These are phyloP conservation scores for Porites evermanni DNA, from an alignment of 92 coral and sea anemone species.

Conservation along the genomic window DNA sequence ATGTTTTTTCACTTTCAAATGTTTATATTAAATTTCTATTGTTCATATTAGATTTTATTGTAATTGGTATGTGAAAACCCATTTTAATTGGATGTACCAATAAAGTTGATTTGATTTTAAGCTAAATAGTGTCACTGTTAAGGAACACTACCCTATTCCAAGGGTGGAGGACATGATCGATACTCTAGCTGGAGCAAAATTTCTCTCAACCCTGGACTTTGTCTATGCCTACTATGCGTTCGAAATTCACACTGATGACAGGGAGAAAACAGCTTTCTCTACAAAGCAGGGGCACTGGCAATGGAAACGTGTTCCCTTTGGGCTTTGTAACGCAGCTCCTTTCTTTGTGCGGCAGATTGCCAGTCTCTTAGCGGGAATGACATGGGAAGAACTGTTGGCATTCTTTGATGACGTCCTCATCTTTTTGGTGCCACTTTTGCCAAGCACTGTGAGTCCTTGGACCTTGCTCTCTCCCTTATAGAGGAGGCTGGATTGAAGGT, in stretches of 20 bases:
- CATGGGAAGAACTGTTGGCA: conserved; percentile 48
- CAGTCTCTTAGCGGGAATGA: conserved; percentile 30
- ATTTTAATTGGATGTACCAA: too few relatives aligned
- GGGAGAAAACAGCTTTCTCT: conserved; percentile 55
- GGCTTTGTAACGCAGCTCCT: conserved; percentile 50
- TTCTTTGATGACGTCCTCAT: conserved; percentile 44
- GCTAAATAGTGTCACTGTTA: conserved; percentile 46
- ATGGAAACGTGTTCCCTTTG: conserved; percentile 42
- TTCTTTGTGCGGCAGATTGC: conserved; percentile 43
- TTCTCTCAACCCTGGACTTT: conserved; percentile 49
- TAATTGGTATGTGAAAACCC: too few relatives aligned
- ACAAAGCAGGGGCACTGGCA: conserved; percentile 61
- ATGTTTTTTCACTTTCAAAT: too few relatives aligned
- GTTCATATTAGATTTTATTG: too few relatives aligned
- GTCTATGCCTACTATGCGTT: conserved; percentile 41
- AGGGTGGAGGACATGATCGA: conserved; percentile 56
- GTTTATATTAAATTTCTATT: too few relatives aligned
- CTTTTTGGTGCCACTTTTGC: neutral
- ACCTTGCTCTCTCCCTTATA: conserved; percentile 31
- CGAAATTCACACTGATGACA: conserved; percentile 31
- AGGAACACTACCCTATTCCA: conserved; percentile 60
- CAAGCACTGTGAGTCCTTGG: conserved; percentile 38
- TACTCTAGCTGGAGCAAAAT: conserved; percentile 41
- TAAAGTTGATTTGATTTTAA: neutral
- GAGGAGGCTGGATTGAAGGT: conserved; percentile 59